Evolutionary conservation across 1,140 invertebrate genomes (phyloP), one percentile per base, ranked within the genome.

Genomic region (Neodiprion lecontei): DNA sequence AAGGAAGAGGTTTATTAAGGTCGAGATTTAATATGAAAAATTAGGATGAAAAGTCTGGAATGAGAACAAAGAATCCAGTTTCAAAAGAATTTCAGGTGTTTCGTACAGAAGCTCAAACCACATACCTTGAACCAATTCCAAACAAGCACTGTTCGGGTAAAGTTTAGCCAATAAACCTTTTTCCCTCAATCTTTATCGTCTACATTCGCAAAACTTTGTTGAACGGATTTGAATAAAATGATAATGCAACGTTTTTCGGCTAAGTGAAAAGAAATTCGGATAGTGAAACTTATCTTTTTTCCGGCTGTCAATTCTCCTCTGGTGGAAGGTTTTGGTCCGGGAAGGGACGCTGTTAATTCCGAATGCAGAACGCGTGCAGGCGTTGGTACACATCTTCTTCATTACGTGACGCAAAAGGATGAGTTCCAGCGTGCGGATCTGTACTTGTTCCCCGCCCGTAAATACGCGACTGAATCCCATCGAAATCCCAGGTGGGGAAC

Each of bases 401-500:
- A 61, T 61, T 61, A 61, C 53, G 53, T 61, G 53, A 12, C 53
- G 53, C 11, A 61, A 61, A 61, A 61, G 53, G 53, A 61, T 61
- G 53, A 61, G 53, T 61, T 61, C 9, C 53, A 17, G 53, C 53
- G 53, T 61, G 53, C 53, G 53, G 53, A 61, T 61, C 53, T 61
- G 53, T 61, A 61, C 53, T 61, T 61, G 28, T 40, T 40, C 28
- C 28, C 28, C 28, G 28, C 28, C 28, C 61, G 61, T 65, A 65
- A 14, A 65, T 65, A 65, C 61, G 61, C 61, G 61, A 65, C 12
- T 14, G 17, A 69, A 12, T 47, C 67, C 21, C 40, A 69, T 7
- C 67, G 67, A 69, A 61, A 69, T 17, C 23, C 21, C 17, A 69
- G 67, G 67, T 69, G 40, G 67, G 21, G 11, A 23, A 23, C 67